These are phyloP conservation scores for Misgurnus anguillicaudatus DNA, from an alignment of 2,113 vertebrate species.

Conservation along the genomic window DNA sequence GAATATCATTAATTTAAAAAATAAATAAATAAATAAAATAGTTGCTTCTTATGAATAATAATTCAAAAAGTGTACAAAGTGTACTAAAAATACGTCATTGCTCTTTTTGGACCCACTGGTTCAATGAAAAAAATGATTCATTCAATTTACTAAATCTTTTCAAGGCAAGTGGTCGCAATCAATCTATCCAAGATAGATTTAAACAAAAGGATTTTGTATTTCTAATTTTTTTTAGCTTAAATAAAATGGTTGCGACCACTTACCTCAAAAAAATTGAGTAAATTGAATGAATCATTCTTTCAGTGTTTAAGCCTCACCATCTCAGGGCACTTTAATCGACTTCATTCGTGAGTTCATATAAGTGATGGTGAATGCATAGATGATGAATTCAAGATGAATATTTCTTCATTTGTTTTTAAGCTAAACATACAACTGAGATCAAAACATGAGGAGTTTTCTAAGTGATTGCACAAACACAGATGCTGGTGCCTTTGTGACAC, in stretches of 20 bases:
- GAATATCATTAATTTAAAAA: constrained; percentile 2
- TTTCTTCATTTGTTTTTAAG: constrained; percentile 28
- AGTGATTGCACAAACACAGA: constrained; percentile 12
- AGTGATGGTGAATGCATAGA: not conserved
- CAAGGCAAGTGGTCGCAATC: too few species aligned
- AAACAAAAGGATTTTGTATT: too few species aligned
- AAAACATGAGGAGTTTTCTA: constrained; percentile 15
- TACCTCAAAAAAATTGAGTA: too few species aligned
- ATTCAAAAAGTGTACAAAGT: too few species aligned
- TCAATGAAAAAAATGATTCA: too few species aligned
- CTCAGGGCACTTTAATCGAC: constrained; percentile 6
- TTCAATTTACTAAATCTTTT: too few species aligned
- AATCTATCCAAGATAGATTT: too few species aligned
- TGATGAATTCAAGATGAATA: constrained; percentile 9
- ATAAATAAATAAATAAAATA: not conserved
- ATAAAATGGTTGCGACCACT: too few species aligned
- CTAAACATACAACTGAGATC: not conserved
- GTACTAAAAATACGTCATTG: too few species aligned
- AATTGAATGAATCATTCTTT: too few species aligned
- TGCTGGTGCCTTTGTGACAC: constrained; percentile 19
- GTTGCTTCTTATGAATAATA: not conserved
- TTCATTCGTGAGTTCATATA: not conserved
- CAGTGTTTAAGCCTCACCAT: not conserved
- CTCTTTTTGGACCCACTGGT: not conserved
- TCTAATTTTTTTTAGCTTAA: too few species aligned